Evolutionary conservation across 1,140 invertebrate genomes (phyloP), one percentile per base, ranked within the genome.

Genomic region (Aphelenchoides besseyi): DNA sequence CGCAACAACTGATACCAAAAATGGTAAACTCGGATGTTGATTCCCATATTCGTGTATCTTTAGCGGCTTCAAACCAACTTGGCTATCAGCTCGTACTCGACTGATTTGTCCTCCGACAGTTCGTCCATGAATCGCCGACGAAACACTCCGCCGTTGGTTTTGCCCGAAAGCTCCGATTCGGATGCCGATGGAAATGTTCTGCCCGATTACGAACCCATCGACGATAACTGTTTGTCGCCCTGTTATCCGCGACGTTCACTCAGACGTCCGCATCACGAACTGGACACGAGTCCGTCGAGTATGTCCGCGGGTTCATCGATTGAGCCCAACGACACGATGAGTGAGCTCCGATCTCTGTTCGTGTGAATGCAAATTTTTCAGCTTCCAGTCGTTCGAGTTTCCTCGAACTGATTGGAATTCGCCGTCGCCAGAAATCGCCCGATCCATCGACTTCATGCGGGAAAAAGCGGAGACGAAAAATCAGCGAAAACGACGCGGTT

Each of bases 251-350:
- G 66, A n/a, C 53, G 66, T 66, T 67, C 48, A 8, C 67, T 68
- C 28, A 1, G 30, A 12, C 63, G 63, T 1, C 63, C 28, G 12
- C 12, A 16, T 1, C 32, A 66, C 36, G 16, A 9, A 32, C 57
- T 68, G 8, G n/a, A 68, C 48, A 63, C 66, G 18, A 68, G 66
- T 28, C 66, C 66, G 9, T 68, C 66, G 1, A 68, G 59, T 2
- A 54, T 66, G 29, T 54, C 35, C 1, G 66, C 66, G 9, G 23
- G 48, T 0, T 68, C 66, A 2, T 68, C 66, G 8, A 28, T 68
- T 61, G 66, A 68, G 8, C 66, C 9, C 12, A n/a, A 8, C n/a
- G 66, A 68, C 12, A 68, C 37, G n/a, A 68, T 68, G 66, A 66
- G 63, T 37, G 36, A 66, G 63, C 36, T n/a, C 63, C 30, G 30